phyloP scores from a whole-genome alignment of 1,140 invertebrate species.

The Anadara kagoshimensis region DNA sequence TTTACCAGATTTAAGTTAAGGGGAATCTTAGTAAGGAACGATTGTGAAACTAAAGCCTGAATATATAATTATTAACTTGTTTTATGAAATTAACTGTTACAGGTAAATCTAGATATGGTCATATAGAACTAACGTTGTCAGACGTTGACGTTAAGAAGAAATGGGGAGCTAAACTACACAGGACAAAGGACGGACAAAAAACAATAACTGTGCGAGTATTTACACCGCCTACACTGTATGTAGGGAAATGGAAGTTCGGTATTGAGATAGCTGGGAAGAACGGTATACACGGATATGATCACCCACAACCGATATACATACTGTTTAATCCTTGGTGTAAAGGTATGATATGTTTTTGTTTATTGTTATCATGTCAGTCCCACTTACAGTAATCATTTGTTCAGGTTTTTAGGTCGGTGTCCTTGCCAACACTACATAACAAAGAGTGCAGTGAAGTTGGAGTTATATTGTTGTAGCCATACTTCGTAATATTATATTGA shows the following conservation, averaged over 20 bases:
- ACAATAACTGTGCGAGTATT: conserved; percentile 23
- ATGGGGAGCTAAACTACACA: conserved; percentile 37
- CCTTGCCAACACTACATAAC: too few species aligned
- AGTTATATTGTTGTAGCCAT: too few species aligned
- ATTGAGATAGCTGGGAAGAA: background rate
- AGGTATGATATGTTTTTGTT: conserved; percentile 22
- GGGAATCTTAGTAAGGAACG: too few species aligned
- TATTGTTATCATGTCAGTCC: too few species aligned
- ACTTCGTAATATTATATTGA: too few species aligned
- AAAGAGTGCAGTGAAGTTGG: too few species aligned
- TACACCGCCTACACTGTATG: conserved; percentile 80
- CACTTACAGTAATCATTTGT: too few species aligned
- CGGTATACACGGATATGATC: background rate
- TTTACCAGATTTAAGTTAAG: too few species aligned
- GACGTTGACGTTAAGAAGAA: conserved; percentile 16
- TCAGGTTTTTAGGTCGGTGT: too few species aligned
- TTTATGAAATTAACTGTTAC: too few species aligned
- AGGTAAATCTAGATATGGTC: background rate
- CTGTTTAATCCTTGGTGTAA: conserved; percentile 49
- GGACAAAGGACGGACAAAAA: conserved; percentile 2
- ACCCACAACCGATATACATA: conserved; percentile 30
- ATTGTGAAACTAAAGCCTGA: too few species aligned
- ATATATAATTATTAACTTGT: too few species aligned
- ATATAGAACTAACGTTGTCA: conserved; percentile 10
- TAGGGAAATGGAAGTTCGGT: conserved; percentile 86